A percentile compares a stretch with the other conserved stretches of the same genome.
Conservation (phyloP, 1,140 invertebrate species). For the Drosophila rufa region DNA sequence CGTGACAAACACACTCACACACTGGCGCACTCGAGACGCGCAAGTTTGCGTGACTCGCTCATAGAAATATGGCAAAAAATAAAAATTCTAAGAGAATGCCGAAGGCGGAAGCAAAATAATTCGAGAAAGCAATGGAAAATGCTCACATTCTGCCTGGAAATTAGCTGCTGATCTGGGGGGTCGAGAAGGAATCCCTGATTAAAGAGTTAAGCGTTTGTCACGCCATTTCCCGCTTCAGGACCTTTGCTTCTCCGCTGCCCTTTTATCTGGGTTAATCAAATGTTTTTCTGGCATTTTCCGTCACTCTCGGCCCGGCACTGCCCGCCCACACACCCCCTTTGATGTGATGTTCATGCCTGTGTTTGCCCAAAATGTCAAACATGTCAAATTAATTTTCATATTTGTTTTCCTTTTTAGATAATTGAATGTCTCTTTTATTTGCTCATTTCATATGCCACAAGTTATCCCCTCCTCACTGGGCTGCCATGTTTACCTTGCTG, state of each 20-base stretch:
- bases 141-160: constrained; percentile 60
- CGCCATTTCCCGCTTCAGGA: constrained; percentile 46
- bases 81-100: constrained; percentile 1
- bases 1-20: constrained; percentile 70
- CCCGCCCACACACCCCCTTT: constrained; percentile 29
- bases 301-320: constrained; percentile 21
- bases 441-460: constrained; percentile 60
- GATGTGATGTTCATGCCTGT: constrained; percentile 55
- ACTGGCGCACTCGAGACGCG: constrained; percentile 41
- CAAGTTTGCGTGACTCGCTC: constrained; percentile 67
- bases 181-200: constrained; percentile 60
- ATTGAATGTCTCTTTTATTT: constrained; percentile 73
- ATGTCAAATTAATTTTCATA: constrained; percentile 81
- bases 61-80: constrained; percentile 57
- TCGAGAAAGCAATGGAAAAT: constrained; percentile 42
- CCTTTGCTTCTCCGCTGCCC: constrained; percentile 15
- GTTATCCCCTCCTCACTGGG: not conserved
- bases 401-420: constrained; percentile 77
- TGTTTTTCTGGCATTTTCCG: constrained; percentile 53
- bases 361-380: constrained; percentile 77
- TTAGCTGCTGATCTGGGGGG: constrained; percentile 37
- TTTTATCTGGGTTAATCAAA: constrained; percentile 62
- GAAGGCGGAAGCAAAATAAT: constrained; percentile 29
- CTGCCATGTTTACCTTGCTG: constrained; percentile 28
- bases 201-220: constrained; percentile 80